Base-by-base conservation (phyloP, 2,888 invertebrate species). In the Aporophyla lueneburgensis region DNA sequence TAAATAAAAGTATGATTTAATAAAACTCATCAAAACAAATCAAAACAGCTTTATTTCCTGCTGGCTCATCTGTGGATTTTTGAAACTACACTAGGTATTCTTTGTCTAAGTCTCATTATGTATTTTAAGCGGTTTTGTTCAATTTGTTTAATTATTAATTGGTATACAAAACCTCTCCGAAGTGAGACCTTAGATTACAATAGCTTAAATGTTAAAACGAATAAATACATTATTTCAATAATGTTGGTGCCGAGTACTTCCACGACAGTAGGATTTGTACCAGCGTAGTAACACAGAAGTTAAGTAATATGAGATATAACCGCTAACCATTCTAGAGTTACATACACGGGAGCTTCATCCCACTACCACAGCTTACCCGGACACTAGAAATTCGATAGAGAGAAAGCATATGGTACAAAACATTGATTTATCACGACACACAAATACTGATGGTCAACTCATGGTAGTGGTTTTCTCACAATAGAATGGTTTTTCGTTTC, bases 41-140 rank as follows among this genome's bases (percentile, higher is more conserved):
- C 95, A 96, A 96, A 96, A 96, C 96, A 96, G 95, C 94, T 96
- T 91, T 96, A 96, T 96, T 96, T 93, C 90, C 92, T 93, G 95
- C 95, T 95, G 94, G 94, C 94, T 94, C 92, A 93, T 93, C 93
- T 92, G 93, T 92, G 92, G 92, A 93, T 93, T 93, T 93, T 92
- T 93, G 92, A 92, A 92, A 93, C 94, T 95, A 94, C 93, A 90
- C 90, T 92, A 88, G 86, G 87, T 88, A 90, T 89, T 88, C 86
- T 88, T 91, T 89, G 87, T 89, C 89, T 90, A 89, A 89, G 90
- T 90, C 90, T 84, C 87, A 79, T 74, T 80, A 81, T 87, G 79
- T 87, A 80, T 87, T 86, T 80, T 74, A 86, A 87, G 83, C 76
- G 84, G 89, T 84, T 89, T 88, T 87, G 87, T 88, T 88, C 86